Evolutionary conservation across 2,888 invertebrate species (phyloP).

Genomic region (Pachycephus smyrnensis): DNA sequence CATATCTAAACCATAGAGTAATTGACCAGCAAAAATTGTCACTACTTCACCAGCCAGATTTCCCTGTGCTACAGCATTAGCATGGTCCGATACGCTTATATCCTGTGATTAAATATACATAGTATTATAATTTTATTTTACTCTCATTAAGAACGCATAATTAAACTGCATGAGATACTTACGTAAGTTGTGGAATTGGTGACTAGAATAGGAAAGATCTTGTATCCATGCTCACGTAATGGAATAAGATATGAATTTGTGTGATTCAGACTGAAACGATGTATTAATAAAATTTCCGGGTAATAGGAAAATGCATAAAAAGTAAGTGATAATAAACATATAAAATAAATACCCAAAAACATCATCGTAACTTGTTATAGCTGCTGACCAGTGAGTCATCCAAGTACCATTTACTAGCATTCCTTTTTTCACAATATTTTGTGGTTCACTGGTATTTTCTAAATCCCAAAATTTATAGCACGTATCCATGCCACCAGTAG

Average conservation of each 20-base stretch:
- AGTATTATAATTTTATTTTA: neutral
- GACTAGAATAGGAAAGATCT: conserved; percentile 58
- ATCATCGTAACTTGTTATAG: conserved; percentile 66
- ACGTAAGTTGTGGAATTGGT: conserved; percentile 65
- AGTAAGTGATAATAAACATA: conserved; percentile 9
- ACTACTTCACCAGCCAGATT: conserved; percentile 69
- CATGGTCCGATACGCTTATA: conserved; percentile 68
- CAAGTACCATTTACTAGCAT: conserved; percentile 69
- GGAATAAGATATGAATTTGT: conserved; percentile 60
- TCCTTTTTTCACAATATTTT: conserved; percentile 62
- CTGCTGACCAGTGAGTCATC: conserved; percentile 69
- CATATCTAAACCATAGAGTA: conserved; percentile 56
- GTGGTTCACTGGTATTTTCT: conserved; percentile 63
- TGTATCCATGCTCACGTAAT: conserved; percentile 60
- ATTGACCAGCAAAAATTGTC: conserved; percentile 66
- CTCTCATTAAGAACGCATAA: neutral
- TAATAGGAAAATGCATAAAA: neutral
- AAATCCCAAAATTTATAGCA: conserved; percentile 80
- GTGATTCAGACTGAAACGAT: conserved; percentile 52
- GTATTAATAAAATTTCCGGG: neutral
- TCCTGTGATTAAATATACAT: conserved; percentile 43
- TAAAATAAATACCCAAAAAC: conserved; percentile 55
- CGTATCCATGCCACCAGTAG: conserved; percentile 77
- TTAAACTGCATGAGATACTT: conserved; percentile 29
- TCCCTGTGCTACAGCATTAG: conserved; percentile 69